phyloP scores from a whole-genome alignment of 23 tunicate species.

The Trididemnum miniatum region DNA sequence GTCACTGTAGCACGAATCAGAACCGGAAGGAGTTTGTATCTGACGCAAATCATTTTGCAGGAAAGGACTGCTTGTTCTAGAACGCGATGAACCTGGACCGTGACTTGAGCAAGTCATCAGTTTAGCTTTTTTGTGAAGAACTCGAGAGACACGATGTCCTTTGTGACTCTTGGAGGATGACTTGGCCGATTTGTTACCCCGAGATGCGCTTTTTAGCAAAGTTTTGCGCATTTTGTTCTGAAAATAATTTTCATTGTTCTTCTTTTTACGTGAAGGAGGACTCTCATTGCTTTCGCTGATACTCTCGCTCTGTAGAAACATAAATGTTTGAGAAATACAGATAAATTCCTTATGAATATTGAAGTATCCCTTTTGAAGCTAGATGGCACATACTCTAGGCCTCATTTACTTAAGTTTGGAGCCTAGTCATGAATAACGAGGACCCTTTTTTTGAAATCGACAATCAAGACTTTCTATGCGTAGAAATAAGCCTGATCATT shows the following conservation, averaged over 20 bases:
- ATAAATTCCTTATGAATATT: too few relatives aligned
- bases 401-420: too few relatives aligned
- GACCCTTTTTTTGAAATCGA: too few relatives aligned
- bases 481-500: too few relatives aligned
- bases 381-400: too few relatives aligned
- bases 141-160: neutral
- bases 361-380: too few relatives aligned
- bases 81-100: neutral
- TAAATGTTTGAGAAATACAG: too few relatives aligned
- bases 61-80: neutral
- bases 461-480: too few relatives aligned
- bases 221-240: neutral
- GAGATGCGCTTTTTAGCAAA: neutral
- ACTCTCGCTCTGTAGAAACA: neutral
- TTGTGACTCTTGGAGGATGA: too few relatives aligned
- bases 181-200: neutral
- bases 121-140: neutral
- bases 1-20: slow-evolving; percentile 20
- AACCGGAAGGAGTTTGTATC: neutral
- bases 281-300: neutral
- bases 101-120: too few relatives aligned
- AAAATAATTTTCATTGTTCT: neutral
- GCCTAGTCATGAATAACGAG: too few relatives aligned
- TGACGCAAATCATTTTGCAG: neutral
- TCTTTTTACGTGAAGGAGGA: neutral